Evolutionary conservation across 2,113 vertebrate genomes (phyloP).

Genomic region (Amphiprion percula): DNA sequence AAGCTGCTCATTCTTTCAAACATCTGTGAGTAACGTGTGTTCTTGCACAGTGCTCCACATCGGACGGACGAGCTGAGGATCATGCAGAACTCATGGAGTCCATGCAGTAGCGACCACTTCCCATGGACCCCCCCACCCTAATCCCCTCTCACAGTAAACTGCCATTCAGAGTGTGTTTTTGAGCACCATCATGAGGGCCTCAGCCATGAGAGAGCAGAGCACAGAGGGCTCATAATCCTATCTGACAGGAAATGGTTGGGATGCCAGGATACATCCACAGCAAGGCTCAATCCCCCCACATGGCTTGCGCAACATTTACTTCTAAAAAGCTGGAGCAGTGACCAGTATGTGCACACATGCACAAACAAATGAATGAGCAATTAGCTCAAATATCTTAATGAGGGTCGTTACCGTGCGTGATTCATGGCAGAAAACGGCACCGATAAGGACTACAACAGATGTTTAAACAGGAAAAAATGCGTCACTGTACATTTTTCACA

Average conservation of each 20-base stretch:
- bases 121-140: constrained; percentile 38
- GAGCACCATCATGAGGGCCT: constrained; percentile 91
- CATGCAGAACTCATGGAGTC: constrained; percentile 44
- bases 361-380: constrained; percentile 50
- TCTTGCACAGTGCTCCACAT: constrained; percentile 26
- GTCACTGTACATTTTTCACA: constrained; percentile 22
- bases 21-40: constrained; percentile 34
- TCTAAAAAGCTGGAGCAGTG: constrained; percentile 55
- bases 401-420: constrained; percentile 72
- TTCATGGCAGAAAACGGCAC: constrained; percentile 51
- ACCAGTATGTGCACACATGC: constrained; percentile 14
- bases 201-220: constrained; percentile 89
- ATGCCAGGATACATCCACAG: constrained; percentile 96
- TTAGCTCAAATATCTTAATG: constrained; percentile 77
- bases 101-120: constrained; percentile 29
- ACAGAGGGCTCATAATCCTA: constrained; percentile 92
- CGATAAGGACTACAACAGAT: constrained; percentile 59
- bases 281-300: constrained; percentile 87
- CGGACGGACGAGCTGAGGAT: constrained; percentile 26
- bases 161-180: constrained; percentile 89
- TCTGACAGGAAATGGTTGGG: constrained; percentile 96
- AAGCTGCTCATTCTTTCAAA: constrained; percentile 11
- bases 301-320: constrained; percentile 75
- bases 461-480: constrained; percentile 63
- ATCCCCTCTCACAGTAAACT: constrained; percentile 72